A percentile compares a stretch with the other conserved stretches of the same genome.
Conservation (phyloP, 1,140 invertebrate genomes). For the Scaptomyza hsui region DNA sequence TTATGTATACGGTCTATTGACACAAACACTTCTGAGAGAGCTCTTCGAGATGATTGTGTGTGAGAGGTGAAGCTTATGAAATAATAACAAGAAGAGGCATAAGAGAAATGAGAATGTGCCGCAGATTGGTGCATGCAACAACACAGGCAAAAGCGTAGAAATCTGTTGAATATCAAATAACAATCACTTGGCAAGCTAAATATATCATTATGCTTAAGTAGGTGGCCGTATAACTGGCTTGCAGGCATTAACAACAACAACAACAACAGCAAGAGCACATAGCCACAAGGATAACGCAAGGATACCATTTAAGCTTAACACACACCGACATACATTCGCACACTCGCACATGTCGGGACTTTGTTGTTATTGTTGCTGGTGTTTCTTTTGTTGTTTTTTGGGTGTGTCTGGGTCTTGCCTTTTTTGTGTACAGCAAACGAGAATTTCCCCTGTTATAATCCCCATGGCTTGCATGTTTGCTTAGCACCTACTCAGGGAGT, state of each 20-base stretch:
- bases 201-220: slow-evolving; percentile 83
- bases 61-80: slow-evolving; percentile 57
- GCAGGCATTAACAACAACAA: slow-evolving; percentile 13
- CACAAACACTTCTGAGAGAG: slow-evolving; percentile 13
- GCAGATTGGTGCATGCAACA: slow-evolving; percentile 5
- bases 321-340: slow-evolving; percentile 40
- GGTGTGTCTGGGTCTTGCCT: slow-evolving; percentile 58
- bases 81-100: slow-evolving; percentile 56
- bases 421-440: slow-evolving; percentile 57
- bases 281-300: slow-evolving; percentile 42
- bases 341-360: slow-evolving; percentile 12
- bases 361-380: slow-evolving; percentile 30
- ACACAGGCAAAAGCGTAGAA: slow-evolving; percentile 38
- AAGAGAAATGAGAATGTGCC: not conserved
- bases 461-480: slow-evolving; percentile 75
- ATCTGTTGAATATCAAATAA: slow-evolving; percentile 83
- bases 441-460: slow-evolving; percentile 59
- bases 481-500: slow-evolving; percentile 63
- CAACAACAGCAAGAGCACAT: slow-evolving; percentile 20
- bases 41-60: not conserved
- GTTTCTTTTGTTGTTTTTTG: slow-evolving; percentile 55
- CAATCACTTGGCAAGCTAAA: slow-evolving; percentile 82
- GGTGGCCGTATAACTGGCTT: slow-evolving; percentile 51
- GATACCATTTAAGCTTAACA: slow-evolving; percentile 49
- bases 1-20: slow-evolving; percentile 65